A percentile compares a stretch with the other conserved stretches of the same genome.
Evolutionary conservation across 2,797 vertebrate genomes (phyloP).

Genomic region (Clamator glandarius): DNA sequence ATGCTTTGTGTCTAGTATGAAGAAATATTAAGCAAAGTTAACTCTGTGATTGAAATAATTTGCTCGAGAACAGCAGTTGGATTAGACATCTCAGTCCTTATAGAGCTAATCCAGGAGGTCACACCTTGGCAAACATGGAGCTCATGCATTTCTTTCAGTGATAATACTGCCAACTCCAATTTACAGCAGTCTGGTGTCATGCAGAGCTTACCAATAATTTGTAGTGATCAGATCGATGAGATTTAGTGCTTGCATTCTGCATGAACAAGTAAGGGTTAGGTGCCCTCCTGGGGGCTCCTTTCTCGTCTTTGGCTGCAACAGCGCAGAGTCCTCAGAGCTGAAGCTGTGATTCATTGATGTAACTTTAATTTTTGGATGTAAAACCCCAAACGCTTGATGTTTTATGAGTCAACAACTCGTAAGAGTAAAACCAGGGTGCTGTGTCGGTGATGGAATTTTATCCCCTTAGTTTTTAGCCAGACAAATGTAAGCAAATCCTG

Average conservation of each 20-base stretch:
- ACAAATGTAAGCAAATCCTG: background rate
- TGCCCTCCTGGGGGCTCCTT: background rate
- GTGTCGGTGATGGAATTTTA: background rate
- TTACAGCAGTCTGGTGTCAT: slow-evolving; percentile 30
- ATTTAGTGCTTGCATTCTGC: slow-evolving; percentile 48
- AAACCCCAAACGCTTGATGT: background rate
- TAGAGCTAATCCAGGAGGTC: background rate
- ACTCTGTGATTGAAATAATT: background rate
- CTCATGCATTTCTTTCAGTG: slow-evolving; percentile 49
- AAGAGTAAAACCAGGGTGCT: background rate
- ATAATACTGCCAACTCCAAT: slow-evolving; percentile 59
- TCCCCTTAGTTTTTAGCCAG: background rate
- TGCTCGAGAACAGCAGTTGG: background rate
- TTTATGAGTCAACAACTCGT: background rate
- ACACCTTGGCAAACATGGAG: slow-evolving; percentile 15
- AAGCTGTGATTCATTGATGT: slow-evolving; percentile 5
- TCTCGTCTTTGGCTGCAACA: background rate
- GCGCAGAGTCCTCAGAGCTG: background rate
- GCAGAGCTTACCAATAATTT: slow-evolving; percentile 66
- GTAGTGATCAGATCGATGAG: slow-evolving; percentile 67
- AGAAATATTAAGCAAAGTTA: background rate
- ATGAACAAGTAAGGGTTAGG: slow-evolving; percentile 46
- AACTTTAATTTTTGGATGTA: slow-evolving; percentile 22
- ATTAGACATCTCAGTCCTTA: background rate
- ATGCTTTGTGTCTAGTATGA: background rate